phyloP scores from a whole-genome alignment of 2,113 vertebrate genomes.

The Myrmecobius fasciatus region DNA sequence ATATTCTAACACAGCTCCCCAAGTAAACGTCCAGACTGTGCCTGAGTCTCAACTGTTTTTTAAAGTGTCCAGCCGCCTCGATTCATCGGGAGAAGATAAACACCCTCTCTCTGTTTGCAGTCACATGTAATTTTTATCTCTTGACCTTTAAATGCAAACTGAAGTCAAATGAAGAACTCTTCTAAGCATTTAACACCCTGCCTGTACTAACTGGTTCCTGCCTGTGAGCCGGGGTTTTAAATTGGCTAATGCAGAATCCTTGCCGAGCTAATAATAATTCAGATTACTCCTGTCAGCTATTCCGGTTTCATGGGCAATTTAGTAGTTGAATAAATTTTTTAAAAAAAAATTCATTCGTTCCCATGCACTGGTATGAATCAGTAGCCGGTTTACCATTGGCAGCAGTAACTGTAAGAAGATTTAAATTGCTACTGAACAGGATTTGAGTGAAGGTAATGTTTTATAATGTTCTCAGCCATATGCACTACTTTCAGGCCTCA shows the following conservation, averaged over 20 bases:
- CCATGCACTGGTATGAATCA: constrained; percentile 96
- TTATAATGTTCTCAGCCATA: constrained; percentile 99
- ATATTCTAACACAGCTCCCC: not conserved
- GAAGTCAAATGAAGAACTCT: constrained; percentile 90
- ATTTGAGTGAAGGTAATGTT: constrained; percentile 99
- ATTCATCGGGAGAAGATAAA: constrained; percentile 81
- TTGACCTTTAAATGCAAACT: constrained; percentile 90
- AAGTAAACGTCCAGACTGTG: not conserved
- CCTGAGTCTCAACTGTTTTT: constrained; percentile 73
- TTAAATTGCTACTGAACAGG: constrained; percentile 99
- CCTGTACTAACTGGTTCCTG: constrained; percentile 90
- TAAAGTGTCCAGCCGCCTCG: constrained; percentile 83
- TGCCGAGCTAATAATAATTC: constrained; percentile 98
- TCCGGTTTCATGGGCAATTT: constrained; percentile 99
- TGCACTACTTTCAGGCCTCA: constrained; percentile 99
- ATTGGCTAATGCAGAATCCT: constrained; percentile 92
- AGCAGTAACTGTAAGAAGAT: constrained; percentile 97
- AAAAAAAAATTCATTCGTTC: constrained; percentile 98
- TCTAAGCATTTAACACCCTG: constrained; percentile 89
- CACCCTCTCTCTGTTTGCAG: constrained; percentile 86
- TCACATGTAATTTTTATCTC: constrained; percentile 90
- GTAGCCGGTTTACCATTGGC: constrained; percentile 92
- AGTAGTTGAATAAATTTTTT: constrained; percentile 99
- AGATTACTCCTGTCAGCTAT: constrained; percentile 99
- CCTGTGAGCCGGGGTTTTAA: constrained; percentile 90